Base-by-base conservation (phyloP, 1,140 invertebrate species). In the Apis laboriosa region DNA sequence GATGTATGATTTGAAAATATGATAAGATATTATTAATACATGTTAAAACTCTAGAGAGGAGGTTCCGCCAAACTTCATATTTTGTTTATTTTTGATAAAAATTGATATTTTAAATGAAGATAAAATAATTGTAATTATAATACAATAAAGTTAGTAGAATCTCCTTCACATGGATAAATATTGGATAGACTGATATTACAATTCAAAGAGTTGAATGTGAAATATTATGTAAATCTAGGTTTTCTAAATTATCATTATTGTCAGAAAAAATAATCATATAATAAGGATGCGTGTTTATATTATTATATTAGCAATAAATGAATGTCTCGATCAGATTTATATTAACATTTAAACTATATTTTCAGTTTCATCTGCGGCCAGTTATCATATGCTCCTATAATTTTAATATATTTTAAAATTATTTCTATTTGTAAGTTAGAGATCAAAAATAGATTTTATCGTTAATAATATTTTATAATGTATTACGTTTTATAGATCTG, bases 401-500 rank as follows among this genome's bases (percentile, higher is more conserved):
- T 63, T 28, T 71, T n/a, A 88, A 85, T 90, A 85, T 24, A 81
- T 75, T 86, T 77, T 66, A 83, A 75, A 75, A 64, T 84, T 56
- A 63, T 77, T 53, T 56, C 17, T 86, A 84, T 28, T 43, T 70
- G 11, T 85, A 85, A 67, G 15, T 43, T 66, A 55, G 1, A 49
- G 21, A 49, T 11, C 56, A 12, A 67, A 53, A 8, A 75, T 76
- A 19, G 34, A 21, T 24, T 63, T 79, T 73, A 76, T 64, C 17
- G 49, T 68, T 81, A 85, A 75, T 80, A 76, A 51, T 28, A 81
- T 49, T 63, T 15, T 17, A 7, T 88, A 85, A 84, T 12, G 21
- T 49, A n/a, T 58, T 78, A 61, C n/a, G 43, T 88, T 73, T 85
- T 51, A 83, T 81, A 88, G 87, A 88, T 88, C 87, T 88, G 87